Conservation (phyloP, 2,113 vertebrate genomes). For the Hyaena hyaena region DNA sequence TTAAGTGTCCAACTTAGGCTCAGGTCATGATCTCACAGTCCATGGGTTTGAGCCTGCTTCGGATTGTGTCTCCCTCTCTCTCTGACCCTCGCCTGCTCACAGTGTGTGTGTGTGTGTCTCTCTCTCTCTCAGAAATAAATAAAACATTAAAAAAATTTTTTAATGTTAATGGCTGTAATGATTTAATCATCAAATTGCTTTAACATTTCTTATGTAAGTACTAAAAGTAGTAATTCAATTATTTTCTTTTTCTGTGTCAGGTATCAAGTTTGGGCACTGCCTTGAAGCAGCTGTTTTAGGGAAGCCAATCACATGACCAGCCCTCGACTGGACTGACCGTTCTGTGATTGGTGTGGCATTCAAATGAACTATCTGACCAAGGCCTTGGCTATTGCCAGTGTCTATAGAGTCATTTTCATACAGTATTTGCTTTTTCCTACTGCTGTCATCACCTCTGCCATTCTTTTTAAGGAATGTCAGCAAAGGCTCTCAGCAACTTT, state of each 20-base stretch:
- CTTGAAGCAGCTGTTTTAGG: conserved; percentile 90
- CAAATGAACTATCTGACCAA: conserved; percentile 93
- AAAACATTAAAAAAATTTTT: too few relatives aligned
- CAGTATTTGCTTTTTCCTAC: conserved; percentile 93
- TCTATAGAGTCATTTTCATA: conserved; percentile 88
- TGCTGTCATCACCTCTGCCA: conserved; percentile 89
- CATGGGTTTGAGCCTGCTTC: too few relatives aligned
- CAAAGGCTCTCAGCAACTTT: conserved; percentile 84
- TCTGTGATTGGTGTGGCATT: conserved; percentile 87
- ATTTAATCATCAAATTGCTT: conserved; percentile 15
- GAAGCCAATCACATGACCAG: conserved; percentile 88
- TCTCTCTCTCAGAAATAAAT: too few relatives aligned
- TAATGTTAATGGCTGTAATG: background rate
- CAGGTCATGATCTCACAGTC: too few relatives aligned
- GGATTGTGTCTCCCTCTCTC: too few relatives aligned
- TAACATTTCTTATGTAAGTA: conserved; percentile 11
- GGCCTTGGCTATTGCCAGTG: conserved; percentile 91
- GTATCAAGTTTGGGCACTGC: conserved; percentile 91
- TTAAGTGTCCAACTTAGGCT: too few relatives aligned
- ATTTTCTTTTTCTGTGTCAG: conserved; percentile 86
- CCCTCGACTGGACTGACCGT: conserved; percentile 89
- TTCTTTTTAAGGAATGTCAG: conserved; percentile 93
- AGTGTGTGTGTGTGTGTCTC: too few relatives aligned
- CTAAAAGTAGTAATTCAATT: conserved; percentile 41
- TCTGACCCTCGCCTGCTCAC: too few relatives aligned